Percentiles rank a stretch among this genome's conserved stretches.
phyloP scores from a whole-genome alignment of 2,888 invertebrate genomes.

The Eubasilissa splendida region DNA sequence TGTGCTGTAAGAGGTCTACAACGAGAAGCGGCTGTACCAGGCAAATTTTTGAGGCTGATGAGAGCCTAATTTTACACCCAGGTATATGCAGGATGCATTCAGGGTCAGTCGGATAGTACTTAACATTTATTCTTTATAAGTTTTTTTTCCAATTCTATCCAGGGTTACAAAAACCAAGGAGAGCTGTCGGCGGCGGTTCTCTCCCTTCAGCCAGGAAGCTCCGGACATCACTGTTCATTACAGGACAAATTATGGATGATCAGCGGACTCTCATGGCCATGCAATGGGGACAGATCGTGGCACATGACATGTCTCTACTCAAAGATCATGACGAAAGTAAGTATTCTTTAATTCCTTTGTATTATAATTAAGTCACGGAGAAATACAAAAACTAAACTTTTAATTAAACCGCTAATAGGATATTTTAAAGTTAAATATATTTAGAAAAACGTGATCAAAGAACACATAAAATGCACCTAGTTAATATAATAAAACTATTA shows the following conservation, averaged over 20 bases:
- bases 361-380: not conserved
- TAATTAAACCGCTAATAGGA: too few species aligned
- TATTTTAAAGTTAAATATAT: too few species aligned
- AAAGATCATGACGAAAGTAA: not conserved
- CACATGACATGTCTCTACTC: conserved; percentile 59
- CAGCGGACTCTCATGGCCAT: conserved; percentile 64
- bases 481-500: too few species aligned
- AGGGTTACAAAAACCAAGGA: conserved; percentile 13
- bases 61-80: too few species aligned
- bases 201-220: conserved; percentile 64
- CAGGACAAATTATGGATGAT: conserved; percentile 60
- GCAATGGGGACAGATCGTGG: conserved; percentile 77
- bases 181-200: not conserved
- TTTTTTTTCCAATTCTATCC: not conserved
- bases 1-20: too few species aligned
- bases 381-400: not conserved
- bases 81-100: not conserved
- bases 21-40: not conserved
- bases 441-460: too few species aligned
- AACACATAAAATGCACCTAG: too few species aligned
- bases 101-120: not conserved
- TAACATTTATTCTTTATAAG: too few species aligned
- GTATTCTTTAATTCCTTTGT: too few species aligned
- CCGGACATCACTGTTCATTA: conserved; percentile 63
- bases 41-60: not conserved